Base-by-base conservation (phyloP, 1,140 invertebrate species). In the Diorhabda sublineata region DNA sequence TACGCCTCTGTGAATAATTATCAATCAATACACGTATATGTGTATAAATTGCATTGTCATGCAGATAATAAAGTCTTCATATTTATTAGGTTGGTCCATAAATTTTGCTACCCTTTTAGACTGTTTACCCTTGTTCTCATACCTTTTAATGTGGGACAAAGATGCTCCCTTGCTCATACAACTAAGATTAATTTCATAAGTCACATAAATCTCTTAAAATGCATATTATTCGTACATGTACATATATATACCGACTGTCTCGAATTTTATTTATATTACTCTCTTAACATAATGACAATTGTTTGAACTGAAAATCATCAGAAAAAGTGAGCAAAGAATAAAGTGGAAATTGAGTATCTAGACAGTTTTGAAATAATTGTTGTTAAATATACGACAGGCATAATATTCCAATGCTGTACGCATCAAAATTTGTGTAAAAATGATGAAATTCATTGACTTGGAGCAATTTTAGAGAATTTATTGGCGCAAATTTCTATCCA, bases 151-250 rank as follows among this genome's bases (percentile, higher is more conserved):
- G 4, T 11, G 52, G 45, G 42, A 66, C 57, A 52, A 65, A 62
- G 42, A 44, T 57, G 26, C 58, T 69, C 64, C 58, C 69, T 56
- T 61, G 42, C n/a, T 60, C 64, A 11, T 66, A 52, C 56, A 58
- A 60, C 57, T 61, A 64, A 70, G 71, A 73, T 73, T 73, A 73
- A 73, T 73, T 71, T 71, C 72, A 59, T 64, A 67, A 72, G 66
- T 68, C 69, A 61, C 68, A 75, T 75, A 75, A 75, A 75, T 75
- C 74, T 71, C 61, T 62, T 52, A 42, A 66, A 73, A 71, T 63
- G 63, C 61, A 56, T 69, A 71, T 73, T 69, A 73, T 70, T 73
- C 69, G 71, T 75, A 75, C 73, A 75, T 52, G 47, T 52, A 52
- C 47, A 52, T 8, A 52, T 52, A 4, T 52, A 52, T n/a, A 52